Percentiles rank a stretch among this genome's conserved stretches.
Evolutionary conservation across 2,797 vertebrate species (phyloP).

Genomic region (Rhynchotus rufescens): DNA sequence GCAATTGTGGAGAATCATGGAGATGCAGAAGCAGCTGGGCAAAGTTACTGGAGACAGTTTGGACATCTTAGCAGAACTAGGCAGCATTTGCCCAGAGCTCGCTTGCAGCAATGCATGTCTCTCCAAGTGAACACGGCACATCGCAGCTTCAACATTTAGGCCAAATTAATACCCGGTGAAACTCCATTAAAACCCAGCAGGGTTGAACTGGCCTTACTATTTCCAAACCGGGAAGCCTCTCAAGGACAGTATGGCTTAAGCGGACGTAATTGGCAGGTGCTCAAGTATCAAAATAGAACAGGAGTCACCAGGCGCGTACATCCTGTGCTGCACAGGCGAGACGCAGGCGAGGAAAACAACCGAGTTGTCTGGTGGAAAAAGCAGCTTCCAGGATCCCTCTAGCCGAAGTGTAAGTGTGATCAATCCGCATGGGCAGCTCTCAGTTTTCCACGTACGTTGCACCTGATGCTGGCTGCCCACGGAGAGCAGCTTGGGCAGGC

Average conservation of each 20-base stretch:
- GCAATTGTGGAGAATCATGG: not conserved
- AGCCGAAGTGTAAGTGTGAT: constrained; percentile 9
- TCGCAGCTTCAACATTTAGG: not conserved
- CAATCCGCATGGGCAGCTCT: constrained; percentile 29
- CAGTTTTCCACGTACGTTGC: constrained; percentile 10
- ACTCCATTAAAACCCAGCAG: not conserved
- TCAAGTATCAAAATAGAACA: constrained; percentile 39
- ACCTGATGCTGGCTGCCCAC: not conserved
- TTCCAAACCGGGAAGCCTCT: not conserved
- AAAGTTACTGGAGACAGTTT: not conserved
- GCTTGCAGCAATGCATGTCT: not conserved
- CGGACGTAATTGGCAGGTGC: constrained; percentile 14
- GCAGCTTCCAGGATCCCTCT: not conserved
- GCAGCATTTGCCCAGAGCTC: not conserved
- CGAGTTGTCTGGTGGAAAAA: constrained; percentile 17
- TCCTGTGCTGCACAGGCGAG: not conserved
- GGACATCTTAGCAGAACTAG: not conserved
- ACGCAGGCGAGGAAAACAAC: not conserved
- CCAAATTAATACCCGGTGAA: not conserved
- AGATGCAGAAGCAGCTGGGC: not conserved
- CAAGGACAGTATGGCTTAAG: not conserved
- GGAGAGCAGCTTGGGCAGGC: not conserved
- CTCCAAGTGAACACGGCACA: not conserved
- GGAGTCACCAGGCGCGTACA: rapidly evolving
- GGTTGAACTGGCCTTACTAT: not conserved